Percentiles rank a stretch among this genome's conserved stretches.
Evolutionary conservation across 2,113 vertebrate genomes (phyloP).

Genomic region (Echinops telfairi): DNA sequence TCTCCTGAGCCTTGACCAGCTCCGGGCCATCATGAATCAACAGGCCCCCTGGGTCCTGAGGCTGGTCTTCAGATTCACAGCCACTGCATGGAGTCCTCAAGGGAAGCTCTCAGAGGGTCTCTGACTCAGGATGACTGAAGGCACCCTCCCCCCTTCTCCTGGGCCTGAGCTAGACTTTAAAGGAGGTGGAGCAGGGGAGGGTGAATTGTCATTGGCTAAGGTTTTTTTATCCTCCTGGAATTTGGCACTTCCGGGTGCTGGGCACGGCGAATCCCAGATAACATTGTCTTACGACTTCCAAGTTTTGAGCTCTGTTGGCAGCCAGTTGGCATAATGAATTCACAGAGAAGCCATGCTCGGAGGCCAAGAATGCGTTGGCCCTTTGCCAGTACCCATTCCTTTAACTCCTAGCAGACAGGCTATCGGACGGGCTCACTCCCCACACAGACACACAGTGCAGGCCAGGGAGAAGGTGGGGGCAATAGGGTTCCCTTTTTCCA

Average conservation of each 20-base stretch:
- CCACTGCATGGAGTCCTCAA: constrained; percentile 3
- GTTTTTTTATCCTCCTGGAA: constrained; percentile 70
- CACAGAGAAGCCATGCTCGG: constrained; percentile 63
- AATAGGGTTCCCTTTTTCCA: background rate
- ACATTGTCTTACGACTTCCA: constrained; percentile 70
- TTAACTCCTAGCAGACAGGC: constrained; percentile 72
- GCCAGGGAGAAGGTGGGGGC: constrained; percentile 17
- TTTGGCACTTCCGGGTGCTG: constrained; percentile 73
- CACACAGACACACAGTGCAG: constrained; percentile 15
- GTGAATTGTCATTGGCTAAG: constrained; percentile 72
- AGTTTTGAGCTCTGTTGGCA: constrained; percentile 71
- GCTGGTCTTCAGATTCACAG: background rate
- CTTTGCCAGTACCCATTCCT: constrained; percentile 48
- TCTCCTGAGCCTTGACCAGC: background rate
- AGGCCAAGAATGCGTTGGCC: constrained; percentile 75
- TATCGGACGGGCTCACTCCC: background rate
- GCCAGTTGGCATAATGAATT: constrained; percentile 74
- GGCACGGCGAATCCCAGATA: constrained; percentile 78
- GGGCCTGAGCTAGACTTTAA: constrained; percentile 36
- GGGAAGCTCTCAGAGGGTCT: constrained; percentile 8
- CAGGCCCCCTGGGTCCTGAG: background rate
- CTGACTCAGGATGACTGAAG: background rate
- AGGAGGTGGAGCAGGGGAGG: constrained; percentile 70
- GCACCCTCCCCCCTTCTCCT: constrained; percentile 21
- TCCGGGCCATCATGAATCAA: background rate